phyloP scores from a whole-genome alignment of 2,113 vertebrate genomes.

The Neodontobutis hainanensis region DNA sequence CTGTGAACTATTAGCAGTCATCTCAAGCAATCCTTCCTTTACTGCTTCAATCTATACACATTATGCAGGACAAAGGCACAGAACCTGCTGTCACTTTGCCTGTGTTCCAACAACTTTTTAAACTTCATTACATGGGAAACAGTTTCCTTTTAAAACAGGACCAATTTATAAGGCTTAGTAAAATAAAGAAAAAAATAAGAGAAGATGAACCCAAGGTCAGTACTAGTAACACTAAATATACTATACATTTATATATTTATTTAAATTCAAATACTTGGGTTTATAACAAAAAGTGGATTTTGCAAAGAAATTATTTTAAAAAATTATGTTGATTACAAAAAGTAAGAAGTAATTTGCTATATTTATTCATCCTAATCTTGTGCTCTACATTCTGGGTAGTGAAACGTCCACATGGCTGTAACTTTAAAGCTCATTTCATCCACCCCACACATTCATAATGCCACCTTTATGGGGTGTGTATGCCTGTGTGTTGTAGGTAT shows the following conservation, averaged over 20 bases:
- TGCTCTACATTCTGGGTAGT: slow-evolving; percentile 16
- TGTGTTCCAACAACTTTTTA: slow-evolving; percentile 4
- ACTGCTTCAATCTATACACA: slow-evolving; percentile 35
- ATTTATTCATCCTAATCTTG: slow-evolving; percentile 6
- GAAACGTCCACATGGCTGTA: slow-evolving; percentile 31
- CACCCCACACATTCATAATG: slow-evolving; percentile 60
- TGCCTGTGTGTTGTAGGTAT: slow-evolving; percentile 51
- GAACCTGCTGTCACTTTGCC: slow-evolving; percentile 24
- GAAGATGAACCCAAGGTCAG: too few relatives aligned
- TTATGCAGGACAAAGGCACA: slow-evolving; percentile 10
- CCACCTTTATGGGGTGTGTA: slow-evolving; percentile 59
- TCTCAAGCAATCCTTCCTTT: slow-evolving; percentile 65
- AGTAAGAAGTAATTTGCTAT: background rate
- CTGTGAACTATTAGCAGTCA: slow-evolving; percentile 74
- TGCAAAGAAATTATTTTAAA: background rate
- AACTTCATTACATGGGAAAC: background rate
- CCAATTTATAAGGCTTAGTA: background rate
- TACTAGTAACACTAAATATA: background rate
- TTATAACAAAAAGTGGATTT: background rate
- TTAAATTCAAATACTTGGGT: too few relatives aligned
- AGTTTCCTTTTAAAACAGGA: background rate
- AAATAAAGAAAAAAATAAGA: background rate
- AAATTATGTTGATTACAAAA: background rate
- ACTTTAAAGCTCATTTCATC: slow-evolving; percentile 49
- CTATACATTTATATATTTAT: too few relatives aligned